These are phyloP conservation scores for Dicyrtoma fusca DNA, from an alignment of 2,888 invertebrate species.

Conservation along the genomic window DNA sequence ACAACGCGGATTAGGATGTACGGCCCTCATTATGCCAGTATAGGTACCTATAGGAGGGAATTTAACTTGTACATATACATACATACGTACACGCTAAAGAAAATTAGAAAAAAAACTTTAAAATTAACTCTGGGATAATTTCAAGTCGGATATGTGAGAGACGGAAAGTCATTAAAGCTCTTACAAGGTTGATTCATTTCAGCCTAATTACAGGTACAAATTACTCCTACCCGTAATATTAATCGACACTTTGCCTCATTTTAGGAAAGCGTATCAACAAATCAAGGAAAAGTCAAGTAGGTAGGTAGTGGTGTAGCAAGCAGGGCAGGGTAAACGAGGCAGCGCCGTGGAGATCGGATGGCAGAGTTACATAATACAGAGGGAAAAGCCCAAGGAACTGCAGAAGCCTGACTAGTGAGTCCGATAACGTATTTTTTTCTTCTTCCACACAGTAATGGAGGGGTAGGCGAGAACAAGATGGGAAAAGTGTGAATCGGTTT, in stretches of 20 bases:
- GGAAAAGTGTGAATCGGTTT: constrained; percentile 22
- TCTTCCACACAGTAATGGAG: not conserved
- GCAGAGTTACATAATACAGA: too few relatives aligned
- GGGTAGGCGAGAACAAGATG: constrained; percentile 27
- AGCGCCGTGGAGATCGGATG: not conserved
- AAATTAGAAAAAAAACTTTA: too few relatives aligned
- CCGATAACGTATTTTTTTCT: constrained; percentile 15
- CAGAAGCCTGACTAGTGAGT: not conserved
- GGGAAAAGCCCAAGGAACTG: constrained; percentile 5
- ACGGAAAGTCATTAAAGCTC: not conserved
- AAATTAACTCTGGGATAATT: not conserved
- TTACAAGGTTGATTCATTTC: too few relatives aligned
- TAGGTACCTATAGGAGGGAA: too few relatives aligned
- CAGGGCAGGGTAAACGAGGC: constrained; percentile 13
- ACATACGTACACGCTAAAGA: too few relatives aligned
- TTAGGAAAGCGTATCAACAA: constrained; percentile 14
- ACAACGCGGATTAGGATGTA: too few relatives aligned
- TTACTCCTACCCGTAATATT: constrained; percentile 3
- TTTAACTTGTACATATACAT: too few relatives aligned
- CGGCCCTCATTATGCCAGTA: too few relatives aligned
- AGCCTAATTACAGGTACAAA: constrained; percentile 14
- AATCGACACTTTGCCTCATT: constrained; percentile 16
- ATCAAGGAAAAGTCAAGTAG: constrained; percentile 20
- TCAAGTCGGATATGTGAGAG: not conserved
- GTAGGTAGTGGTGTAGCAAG: not conserved